A percentile compares a stretch with the other conserved stretches of the same genome.
phyloP scores from a whole-genome alignment of 1,140 invertebrate genomes.

The Danaus plexippus region DNA sequence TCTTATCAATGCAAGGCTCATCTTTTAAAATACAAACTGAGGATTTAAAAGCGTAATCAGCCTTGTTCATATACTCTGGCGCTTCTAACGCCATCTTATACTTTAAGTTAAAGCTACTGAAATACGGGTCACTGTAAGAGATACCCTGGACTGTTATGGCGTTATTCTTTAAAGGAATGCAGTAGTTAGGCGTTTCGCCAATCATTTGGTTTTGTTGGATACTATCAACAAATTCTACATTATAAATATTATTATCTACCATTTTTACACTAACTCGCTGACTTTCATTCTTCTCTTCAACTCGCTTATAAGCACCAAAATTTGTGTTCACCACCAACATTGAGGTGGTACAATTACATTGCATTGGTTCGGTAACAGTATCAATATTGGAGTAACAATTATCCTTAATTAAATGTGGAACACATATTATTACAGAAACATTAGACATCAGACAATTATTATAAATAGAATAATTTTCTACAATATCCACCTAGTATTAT shows the following conservation, averaged over 20 bases:
- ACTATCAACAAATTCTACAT: constrained; percentile 71
- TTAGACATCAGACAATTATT: constrained; percentile 78
- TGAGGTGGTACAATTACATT: constrained; percentile 74
- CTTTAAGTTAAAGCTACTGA: constrained; percentile 75
- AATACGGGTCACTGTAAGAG: constrained; percentile 74
- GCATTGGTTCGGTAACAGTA: constrained; percentile 77
- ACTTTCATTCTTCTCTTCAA: constrained; percentile 70
- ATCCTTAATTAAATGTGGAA: constrained; percentile 72
- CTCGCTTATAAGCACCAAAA: constrained; percentile 73
- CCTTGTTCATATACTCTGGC: constrained; percentile 71
- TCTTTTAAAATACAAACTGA: constrained; percentile 71
- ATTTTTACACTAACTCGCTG: constrained; percentile 71
- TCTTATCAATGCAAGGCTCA: constrained; percentile 61
- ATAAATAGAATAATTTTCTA: constrained; percentile 74
- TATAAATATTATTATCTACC: constrained; percentile 73
- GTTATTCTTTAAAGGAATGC: constrained; percentile 76
- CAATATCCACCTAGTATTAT: constrained; percentile 71
- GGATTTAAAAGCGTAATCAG: constrained; percentile 74
- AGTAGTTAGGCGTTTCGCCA: constrained; percentile 73
- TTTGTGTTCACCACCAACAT: constrained; percentile 72
- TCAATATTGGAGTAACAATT: constrained; percentile 72
- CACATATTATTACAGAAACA: constrained; percentile 75
- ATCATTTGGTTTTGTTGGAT: constrained; percentile 74
- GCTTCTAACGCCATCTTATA: constrained; percentile 69
- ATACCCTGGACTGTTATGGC: constrained; percentile 75